A percentile compares a stretch with the other conserved stretches of the same genome.
Conservation (phyloP, 2,113 vertebrate genomes). For the Perccottus glenii region DNA sequence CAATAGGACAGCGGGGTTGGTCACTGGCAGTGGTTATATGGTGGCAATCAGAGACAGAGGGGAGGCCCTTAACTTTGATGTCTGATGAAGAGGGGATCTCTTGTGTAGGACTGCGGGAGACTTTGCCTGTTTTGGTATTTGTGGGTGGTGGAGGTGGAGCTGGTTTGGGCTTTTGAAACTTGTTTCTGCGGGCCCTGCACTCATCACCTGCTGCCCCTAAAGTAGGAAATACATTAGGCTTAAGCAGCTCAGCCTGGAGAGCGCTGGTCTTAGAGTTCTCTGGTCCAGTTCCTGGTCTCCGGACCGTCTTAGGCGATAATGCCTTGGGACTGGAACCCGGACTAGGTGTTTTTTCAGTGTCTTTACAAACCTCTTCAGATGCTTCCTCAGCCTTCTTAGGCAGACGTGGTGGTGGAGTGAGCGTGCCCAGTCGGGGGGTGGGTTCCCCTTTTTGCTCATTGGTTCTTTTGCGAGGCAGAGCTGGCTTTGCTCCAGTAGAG, state of each 20-base stretch:
- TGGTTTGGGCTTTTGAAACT: constrained; percentile 88
- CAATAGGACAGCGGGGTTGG: constrained; percentile 59
- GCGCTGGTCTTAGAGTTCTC: constrained; percentile 83
- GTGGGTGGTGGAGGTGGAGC: constrained; percentile 87
- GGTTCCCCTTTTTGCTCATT: constrained; percentile 83
- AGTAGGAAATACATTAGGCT: constrained; percentile 72
- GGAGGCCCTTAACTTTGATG: constrained; percentile 77
- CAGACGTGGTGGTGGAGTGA: constrained; percentile 88
- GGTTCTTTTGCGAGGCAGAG: constrained; percentile 88
- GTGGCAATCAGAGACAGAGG: constrained; percentile 72
- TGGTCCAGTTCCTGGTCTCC: constrained; percentile 79
- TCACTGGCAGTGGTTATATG: constrained; percentile 74
- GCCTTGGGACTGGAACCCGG: constrained; percentile 88
- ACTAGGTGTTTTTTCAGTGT: constrained; percentile 80
- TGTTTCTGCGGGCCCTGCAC: constrained; percentile 85
- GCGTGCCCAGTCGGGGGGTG: constrained; percentile 77
- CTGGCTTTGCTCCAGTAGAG: constrained; percentile 89
- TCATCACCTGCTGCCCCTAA: constrained; percentile 83
- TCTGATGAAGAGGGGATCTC: constrained; percentile 74
- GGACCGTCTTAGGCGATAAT: constrained; percentile 85
- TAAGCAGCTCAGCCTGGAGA: constrained; percentile 78
- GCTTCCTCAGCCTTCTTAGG: constrained; percentile 83
- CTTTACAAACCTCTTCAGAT: constrained; percentile 83
- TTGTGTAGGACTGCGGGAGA: constrained; percentile 81
- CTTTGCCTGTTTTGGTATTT: constrained; percentile 81